Percentiles rank a stretch among this genome's conserved stretches.
phyloP scores from a whole-genome alignment of 2,113 vertebrate species.

The Albula glossodonta region DNA sequence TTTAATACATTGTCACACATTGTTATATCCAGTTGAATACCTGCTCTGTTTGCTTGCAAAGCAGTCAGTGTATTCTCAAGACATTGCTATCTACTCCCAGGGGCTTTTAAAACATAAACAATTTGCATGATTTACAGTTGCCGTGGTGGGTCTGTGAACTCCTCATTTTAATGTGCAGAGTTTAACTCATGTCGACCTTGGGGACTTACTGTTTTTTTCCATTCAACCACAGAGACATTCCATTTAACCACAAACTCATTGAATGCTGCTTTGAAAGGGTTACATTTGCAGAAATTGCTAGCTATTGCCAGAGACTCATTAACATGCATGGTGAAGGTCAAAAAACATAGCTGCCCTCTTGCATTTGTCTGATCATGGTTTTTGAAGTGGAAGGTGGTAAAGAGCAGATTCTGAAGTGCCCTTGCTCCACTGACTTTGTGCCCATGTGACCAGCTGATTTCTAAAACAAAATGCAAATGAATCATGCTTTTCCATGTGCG shows the following conservation, averaged over 20 bases:
- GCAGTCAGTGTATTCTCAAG: constrained; percentile 15
- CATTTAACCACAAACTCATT: constrained; percentile 3
- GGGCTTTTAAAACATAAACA: constrained; percentile 33
- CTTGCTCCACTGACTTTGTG: neutral
- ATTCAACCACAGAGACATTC: too few relatives aligned
- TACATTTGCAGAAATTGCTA: neutral
- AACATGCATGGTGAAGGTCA: neutral
- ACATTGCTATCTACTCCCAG: neutral
- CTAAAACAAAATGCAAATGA: neutral
- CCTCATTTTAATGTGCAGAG: neutral
- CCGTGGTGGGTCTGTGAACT: constrained; percentile 10
- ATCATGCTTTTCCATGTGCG: neutral
- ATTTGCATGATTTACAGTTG: constrained; percentile 31
- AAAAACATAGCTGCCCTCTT: neutral
- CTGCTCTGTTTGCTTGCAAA: constrained; percentile 21
- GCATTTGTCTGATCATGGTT: neutral
- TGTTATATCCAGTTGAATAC: constrained; percentile 34
- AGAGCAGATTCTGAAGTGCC: neutral
- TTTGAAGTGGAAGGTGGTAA: neutral
- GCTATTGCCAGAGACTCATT: too few relatives aligned
- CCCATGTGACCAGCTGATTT: neutral
- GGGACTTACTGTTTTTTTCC: neutral
- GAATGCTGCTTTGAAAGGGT: neutral
- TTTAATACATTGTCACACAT: constrained; percentile 19
- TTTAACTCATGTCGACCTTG: constrained; percentile 13